Evolutionary conservation across 2,888 invertebrate species (phyloP).

Genomic region (Chouioia cunea): DNA sequence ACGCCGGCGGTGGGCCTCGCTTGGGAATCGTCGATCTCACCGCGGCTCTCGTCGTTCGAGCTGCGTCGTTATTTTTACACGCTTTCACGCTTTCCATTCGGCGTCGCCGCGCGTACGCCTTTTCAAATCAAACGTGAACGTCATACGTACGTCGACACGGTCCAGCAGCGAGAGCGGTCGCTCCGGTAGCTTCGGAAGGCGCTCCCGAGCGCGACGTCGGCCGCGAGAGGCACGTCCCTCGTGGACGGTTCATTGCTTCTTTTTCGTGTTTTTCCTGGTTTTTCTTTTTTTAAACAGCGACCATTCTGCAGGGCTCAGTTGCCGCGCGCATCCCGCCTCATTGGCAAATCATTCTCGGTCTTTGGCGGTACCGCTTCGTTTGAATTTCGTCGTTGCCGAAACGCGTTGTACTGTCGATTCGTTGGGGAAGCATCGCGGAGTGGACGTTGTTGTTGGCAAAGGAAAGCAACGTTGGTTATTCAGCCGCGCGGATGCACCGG

Average conservation of each 20-base stretch:
- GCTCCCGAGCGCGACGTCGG: not conserved
- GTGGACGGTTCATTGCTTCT: conserved; percentile 28
- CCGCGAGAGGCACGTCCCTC: conserved; percentile 17
- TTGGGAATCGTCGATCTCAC: conserved; percentile 24
- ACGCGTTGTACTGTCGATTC: not conserved
- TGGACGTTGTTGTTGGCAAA: not conserved
- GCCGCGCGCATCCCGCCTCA: not conserved
- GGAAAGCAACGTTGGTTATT: no score
- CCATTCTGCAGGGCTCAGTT: not conserved
- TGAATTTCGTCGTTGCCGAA: conserved; percentile 4
- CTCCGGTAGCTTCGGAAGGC: not conserved
- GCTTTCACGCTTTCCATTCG: no score
- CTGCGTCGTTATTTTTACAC: not conserved
- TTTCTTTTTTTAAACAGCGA: not conserved
- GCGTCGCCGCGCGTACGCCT: no score
- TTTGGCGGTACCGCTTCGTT: not conserved
- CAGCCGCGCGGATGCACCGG: no score
- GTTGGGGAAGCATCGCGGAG: not conserved
- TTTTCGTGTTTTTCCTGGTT: not conserved
- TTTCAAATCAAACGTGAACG: no score
- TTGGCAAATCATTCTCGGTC: not conserved
- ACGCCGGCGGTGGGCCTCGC: conserved; percentile 45
- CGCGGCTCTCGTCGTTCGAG: not conserved
- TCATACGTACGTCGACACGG: not conserved
- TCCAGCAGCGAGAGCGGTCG: not conserved